Conservation (phyloP, 2,888 invertebrate species). For the Anthophora plumipes region DNA sequence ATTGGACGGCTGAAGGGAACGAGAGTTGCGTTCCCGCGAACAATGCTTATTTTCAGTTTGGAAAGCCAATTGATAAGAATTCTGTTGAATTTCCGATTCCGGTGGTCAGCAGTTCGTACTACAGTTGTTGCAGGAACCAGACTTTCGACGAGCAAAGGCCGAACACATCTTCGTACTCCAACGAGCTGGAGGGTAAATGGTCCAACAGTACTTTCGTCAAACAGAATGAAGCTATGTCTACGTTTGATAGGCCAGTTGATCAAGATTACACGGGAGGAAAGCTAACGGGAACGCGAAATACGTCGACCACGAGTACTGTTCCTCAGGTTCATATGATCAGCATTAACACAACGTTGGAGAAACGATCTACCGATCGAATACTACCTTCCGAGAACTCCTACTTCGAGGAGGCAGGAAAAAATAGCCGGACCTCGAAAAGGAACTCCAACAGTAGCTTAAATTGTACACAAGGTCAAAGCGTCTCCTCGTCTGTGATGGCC, state of each 20-base stretch:
- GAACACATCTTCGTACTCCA: background rate
- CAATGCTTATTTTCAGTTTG: background rate
- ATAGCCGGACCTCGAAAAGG: too few species aligned
- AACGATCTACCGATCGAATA: constrained; percentile 21
- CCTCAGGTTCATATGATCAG: constrained; percentile 23
- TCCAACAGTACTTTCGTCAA: background rate
- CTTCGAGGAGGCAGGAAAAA: too few species aligned
- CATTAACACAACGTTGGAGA: constrained; percentile 43
- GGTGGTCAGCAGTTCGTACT: constrained; percentile 32
- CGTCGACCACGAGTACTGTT: background rate
- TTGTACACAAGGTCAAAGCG: background rate
- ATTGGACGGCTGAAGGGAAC: background rate
- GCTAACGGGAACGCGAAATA: background rate
- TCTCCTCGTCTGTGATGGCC: constrained; percentile 8
- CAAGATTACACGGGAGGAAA: background rate
- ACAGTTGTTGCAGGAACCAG: background rate
- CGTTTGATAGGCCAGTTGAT: background rate
- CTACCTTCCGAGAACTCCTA: background rate
- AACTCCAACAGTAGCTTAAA: background rate
- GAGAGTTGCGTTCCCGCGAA: background rate
- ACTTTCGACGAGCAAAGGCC: background rate
- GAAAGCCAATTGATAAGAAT: background rate
- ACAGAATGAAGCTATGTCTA: background rate
- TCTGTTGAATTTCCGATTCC: constrained; percentile 16
- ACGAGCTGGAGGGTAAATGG: background rate